Evolutionary conservation across 2,113 vertebrate species (phyloP).

Genomic region (Crypturellus undulatus): DNA sequence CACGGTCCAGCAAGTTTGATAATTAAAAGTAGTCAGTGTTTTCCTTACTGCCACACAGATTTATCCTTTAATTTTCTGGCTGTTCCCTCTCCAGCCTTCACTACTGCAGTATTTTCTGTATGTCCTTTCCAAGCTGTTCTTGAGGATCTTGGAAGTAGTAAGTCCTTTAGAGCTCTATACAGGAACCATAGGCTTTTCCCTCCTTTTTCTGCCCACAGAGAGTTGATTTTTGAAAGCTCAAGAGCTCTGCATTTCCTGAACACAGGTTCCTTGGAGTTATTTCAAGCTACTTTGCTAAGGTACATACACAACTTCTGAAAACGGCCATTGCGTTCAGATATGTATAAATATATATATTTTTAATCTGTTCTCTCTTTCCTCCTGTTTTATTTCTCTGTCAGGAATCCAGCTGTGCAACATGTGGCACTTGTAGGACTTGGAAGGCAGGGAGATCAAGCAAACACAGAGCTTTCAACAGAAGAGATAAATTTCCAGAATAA

Average conservation of each 20-base stretch:
- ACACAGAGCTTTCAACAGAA: slow-evolving; percentile 53
- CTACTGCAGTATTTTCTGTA: not conserved
- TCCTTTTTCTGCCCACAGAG: not conserved
- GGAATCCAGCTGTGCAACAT: not conserved
- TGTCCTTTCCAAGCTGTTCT: not conserved
- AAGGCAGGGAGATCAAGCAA: slow-evolving; percentile 56
- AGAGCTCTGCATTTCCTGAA: not conserved
- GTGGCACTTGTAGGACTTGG: slow-evolving; percentile 34
- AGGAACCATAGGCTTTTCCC: not conserved
- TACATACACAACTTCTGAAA: not conserved
- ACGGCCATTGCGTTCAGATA: not conserved
- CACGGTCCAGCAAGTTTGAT: not conserved
- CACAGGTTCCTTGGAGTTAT: not conserved
- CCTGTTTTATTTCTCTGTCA: slow-evolving; percentile 14
- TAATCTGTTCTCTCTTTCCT: slow-evolving; percentile 7
- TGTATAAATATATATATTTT: not conserved
- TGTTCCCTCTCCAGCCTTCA: not conserved
- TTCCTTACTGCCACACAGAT: not conserved
- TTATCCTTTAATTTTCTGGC: not conserved
- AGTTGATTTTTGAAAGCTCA: slow-evolving; percentile 21
- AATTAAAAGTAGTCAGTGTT: not conserved
- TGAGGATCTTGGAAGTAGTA: not conserved
- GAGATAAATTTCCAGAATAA: slow-evolving; percentile 46
- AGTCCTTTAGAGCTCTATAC: not conserved
- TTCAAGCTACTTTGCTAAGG: not conserved